A percentile compares a stretch with the other conserved stretches of the same genome.
These are phyloP conservation scores for Talpa occidentalis DNA, from an alignment of 2,113 vertebrate genomes.

Conservation along the genomic window DNA sequence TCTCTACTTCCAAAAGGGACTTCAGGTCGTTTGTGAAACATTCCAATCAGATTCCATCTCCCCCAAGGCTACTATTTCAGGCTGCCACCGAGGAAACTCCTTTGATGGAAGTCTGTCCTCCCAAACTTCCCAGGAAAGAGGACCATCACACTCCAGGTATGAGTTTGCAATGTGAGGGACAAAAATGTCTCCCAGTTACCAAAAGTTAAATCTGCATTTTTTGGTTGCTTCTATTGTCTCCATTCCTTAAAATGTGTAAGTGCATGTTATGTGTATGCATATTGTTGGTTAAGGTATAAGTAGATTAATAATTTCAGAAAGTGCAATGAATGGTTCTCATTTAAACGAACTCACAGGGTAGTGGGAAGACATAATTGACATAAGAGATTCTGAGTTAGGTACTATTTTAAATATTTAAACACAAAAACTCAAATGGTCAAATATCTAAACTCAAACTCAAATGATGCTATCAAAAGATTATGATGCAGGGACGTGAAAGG, in stretches of 20 bases:
- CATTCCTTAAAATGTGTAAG: not conserved
- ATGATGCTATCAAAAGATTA: not conserved
- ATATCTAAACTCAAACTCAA: conserved; percentile 8
- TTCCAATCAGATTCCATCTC: conserved; percentile 90
- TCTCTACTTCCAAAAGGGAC: conserved; percentile 86
- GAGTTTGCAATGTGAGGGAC: not conserved
- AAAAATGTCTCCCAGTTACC: not conserved
- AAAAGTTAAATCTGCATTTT: not conserved
- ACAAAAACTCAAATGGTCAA: conserved; percentile 24
- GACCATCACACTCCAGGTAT: conserved; percentile 93
- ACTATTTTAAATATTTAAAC: conserved; percentile 49
- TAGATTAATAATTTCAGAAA: not conserved
- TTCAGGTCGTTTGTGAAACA: conserved; percentile 96
- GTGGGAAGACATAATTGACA: not conserved
- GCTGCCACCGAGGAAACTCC: conserved; percentile 95
- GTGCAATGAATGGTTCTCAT: not conserved
- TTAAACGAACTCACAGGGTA: conserved; percentile 4
- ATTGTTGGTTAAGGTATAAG: not conserved
- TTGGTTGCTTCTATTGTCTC: not conserved
- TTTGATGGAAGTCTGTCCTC: conserved; percentile 94
- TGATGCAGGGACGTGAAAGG: not conserved
- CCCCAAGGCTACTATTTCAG: conserved; percentile 89
- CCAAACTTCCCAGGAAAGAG: conserved; percentile 90
- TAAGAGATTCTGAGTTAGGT: conserved; percentile 16
- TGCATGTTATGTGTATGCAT: not conserved